Evolutionary conservation across 2,113 vertebrate genomes (phyloP).

Genomic region (Eulemur rufifrons): DNA sequence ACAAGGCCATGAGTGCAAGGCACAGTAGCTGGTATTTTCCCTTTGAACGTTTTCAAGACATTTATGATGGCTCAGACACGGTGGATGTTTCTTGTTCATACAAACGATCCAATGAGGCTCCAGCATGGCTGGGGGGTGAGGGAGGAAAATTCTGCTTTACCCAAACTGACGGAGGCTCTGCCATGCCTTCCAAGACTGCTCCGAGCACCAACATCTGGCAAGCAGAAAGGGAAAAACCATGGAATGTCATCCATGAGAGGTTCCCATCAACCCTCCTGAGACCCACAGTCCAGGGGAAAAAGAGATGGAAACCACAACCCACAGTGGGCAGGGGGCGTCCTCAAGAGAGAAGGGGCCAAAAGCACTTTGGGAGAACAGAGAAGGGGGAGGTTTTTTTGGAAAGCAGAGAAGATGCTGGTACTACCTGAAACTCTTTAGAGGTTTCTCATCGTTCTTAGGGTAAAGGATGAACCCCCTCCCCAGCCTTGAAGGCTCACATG

Average conservation of each 20-base stretch:
- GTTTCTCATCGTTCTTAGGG: not conserved
- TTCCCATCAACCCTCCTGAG: accelerated
- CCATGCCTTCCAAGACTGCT: not conserved
- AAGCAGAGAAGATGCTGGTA: not conserved
- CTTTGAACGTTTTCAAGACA: not conserved
- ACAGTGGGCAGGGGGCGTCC: too few species aligned
- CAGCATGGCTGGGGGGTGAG: not conserved
- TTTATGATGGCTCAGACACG: not conserved
- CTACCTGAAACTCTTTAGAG: not conserved
- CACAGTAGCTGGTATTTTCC: not conserved
- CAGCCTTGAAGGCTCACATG: not conserved
- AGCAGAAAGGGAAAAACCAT: accelerated
- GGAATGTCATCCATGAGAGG: accelerated
- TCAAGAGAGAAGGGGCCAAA: not conserved
- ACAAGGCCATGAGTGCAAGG: accelerated
- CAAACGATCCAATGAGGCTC: not conserved
- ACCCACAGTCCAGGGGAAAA: not conserved
- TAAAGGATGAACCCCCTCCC: not conserved
- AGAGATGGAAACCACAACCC: not conserved
- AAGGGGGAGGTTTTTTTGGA: not conserved
- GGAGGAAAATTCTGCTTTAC: not conserved
- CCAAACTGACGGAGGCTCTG: not conserved
- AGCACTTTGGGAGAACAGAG: not conserved
- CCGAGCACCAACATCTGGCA: not conserved
- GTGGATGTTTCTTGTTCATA: not conserved